Percentiles rank a stretch among this genome's conserved stretches.
These are phyloP conservation scores for Choristoneura fumiferana DNA, from an alignment of 1,140 invertebrate species.

Conservation along the genomic window DNA sequence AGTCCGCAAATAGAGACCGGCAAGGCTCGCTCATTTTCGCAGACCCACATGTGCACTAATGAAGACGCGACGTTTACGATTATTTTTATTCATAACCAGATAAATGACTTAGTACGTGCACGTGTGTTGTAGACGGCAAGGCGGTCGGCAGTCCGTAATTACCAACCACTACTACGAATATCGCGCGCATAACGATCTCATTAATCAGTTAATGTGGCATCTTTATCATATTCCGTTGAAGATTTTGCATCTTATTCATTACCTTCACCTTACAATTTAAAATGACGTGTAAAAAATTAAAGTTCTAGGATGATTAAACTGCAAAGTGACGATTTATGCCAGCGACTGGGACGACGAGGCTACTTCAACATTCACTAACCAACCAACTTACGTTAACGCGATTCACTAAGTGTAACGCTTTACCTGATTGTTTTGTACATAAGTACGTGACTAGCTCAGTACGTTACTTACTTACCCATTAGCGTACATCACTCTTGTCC, in stretches of 20 bases:
- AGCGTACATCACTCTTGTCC: conserved; percentile 27
- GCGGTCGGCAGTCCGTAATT: not conserved
- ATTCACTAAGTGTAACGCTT: conserved; percentile 35
- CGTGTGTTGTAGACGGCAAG: conserved; percentile 9
- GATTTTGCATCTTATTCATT: conserved; percentile 3
- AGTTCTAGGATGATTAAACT: not conserved
- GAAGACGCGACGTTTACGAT: conserved; percentile 47
- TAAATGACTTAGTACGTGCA: not conserved
- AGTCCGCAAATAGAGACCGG: conserved; percentile 39
- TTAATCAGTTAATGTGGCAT: conserved; percentile 15
- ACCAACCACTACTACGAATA: conserved; percentile 15
- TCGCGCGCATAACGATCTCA: conserved; percentile 5
- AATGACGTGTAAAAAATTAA: not conserved
- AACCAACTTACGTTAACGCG: not conserved
- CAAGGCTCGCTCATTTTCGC: conserved; percentile 33
- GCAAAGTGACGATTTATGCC: too few species aligned
- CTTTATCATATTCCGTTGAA: conserved; percentile 13
- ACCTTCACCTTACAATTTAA: not conserved
- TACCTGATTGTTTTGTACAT: conserved; percentile 43
- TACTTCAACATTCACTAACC: not conserved
- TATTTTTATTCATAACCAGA: conserved; percentile 23
- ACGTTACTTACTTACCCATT: conserved; percentile 49
- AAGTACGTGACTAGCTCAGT: conserved; percentile 43
- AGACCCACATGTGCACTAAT: conserved; percentile 46
- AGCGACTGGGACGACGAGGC: not conserved